Percentiles rank a stretch among this genome's conserved stretches.
Conservation (phyloP, 2,888 invertebrate genomes). For the Linnaemya vulpina region DNA sequence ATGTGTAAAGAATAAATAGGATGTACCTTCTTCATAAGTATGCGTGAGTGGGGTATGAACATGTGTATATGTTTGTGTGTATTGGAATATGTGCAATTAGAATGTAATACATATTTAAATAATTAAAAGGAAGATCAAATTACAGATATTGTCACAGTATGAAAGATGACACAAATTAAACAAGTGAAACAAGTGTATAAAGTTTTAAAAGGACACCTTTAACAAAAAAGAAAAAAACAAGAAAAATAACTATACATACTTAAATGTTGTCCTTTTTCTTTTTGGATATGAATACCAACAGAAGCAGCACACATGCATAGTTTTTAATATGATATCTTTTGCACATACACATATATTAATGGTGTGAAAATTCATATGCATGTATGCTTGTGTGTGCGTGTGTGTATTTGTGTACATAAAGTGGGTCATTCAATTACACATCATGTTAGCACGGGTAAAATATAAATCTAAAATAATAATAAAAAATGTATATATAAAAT, state of each 20-base stretch:
- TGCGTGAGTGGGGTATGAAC: neutral
- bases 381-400: constrained; percentile 16
- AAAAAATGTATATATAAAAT: neutral
- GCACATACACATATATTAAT: constrained; percentile 18
- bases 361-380: neutral
- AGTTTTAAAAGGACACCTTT: neutral
- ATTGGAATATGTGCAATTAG: neutral
- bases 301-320: constrained; percentile 41
- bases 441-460: constrained; percentile 30
- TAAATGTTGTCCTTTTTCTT: neutral
- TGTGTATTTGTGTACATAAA: constrained; percentile 49
- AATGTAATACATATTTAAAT: neutral
- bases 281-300: constrained; percentile 8
- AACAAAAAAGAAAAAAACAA: neutral
- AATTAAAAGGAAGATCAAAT: neutral
- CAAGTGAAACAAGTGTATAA: constrained; percentile 13
- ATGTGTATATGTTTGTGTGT: neutral
- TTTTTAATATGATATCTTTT: constrained; percentile 22
- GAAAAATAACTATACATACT: constrained; percentile 11
- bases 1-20: neutral
- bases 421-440: constrained; percentile 64
- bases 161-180: neutral
- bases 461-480: constrained; percentile 3
- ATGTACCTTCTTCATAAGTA: neutral
- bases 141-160: neutral